A percentile compares a stretch with the other conserved stretches of the same genome.
Evolutionary conservation across 2,888 invertebrate genomes (phyloP).

Genomic region (Hemithea aestivaria): DNA sequence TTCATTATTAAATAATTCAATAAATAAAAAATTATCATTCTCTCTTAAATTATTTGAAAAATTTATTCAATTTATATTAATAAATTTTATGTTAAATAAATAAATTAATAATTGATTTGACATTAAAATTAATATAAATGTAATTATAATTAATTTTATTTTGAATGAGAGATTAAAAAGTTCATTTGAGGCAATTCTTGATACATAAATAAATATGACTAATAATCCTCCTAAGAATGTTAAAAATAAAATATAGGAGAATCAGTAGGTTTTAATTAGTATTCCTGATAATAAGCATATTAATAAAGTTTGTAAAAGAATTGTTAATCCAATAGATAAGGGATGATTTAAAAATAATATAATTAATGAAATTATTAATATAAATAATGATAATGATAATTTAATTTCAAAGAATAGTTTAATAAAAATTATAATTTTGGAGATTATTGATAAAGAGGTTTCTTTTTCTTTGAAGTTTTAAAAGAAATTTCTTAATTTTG

Average conservation of each 20-base stretch:
- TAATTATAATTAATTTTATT: conserved; percentile 35
- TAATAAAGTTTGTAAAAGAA: conserved; percentile 74
- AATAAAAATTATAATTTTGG: conserved; percentile 84
- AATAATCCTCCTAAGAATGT: conserved; percentile 82
- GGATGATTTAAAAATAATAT: conserved; percentile 66
- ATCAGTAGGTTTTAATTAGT: conserved; percentile 76
- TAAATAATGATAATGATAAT: conserved; percentile 54
- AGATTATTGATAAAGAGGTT: conserved; percentile 80
- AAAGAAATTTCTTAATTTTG: conserved; percentile 77
- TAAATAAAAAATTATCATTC: conserved; percentile 34
- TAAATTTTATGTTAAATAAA: neutral
- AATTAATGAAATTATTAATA: conserved; percentile 49
- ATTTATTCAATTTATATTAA: conserved; percentile 54
- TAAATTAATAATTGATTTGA: conserved; percentile 10
- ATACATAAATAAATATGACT: conserved; percentile 82
- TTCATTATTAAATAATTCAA: conserved; percentile 48
- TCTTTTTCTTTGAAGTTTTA: conserved; percentile 81
- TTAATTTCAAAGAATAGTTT: conserved; percentile 81
- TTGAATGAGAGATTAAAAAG: conserved; percentile 60
- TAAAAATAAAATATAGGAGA: conserved; percentile 81
- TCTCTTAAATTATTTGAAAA: conserved; percentile 43
- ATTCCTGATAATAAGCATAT: conserved; percentile 66
- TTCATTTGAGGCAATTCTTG: conserved; percentile 81
- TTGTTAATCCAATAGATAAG: conserved; percentile 73
- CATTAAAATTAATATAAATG: conserved; percentile 30